Conservation (phyloP, 1,140 invertebrate species). For the Eufriesea mexicana region DNA sequence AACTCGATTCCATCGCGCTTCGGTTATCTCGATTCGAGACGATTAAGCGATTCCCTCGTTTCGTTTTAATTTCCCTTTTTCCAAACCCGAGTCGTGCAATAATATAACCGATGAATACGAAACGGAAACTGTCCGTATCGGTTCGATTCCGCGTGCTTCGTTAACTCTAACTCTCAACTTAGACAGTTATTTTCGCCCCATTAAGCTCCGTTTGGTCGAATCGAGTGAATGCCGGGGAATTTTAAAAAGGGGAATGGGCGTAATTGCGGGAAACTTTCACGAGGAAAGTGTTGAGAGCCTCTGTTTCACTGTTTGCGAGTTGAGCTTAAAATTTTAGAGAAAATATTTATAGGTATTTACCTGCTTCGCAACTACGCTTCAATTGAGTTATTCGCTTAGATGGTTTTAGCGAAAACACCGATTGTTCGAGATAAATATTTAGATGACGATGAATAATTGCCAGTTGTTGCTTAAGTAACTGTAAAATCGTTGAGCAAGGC, state of each 20-base stretch:
- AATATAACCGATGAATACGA: neutral
- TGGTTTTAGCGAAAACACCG: neutral
- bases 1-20: neutral
- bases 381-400: neutral
- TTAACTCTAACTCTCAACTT: constrained; percentile 2
- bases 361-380: neutral
- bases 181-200: constrained; percentile 16
- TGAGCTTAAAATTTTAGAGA: neutral
- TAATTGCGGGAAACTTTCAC: neutral
- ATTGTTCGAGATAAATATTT: neutral
- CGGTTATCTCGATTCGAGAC: neutral
- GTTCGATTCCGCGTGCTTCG: neutral
- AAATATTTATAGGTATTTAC: too few relatives aligned
- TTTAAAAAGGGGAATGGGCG: neutral
- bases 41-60: neutral
- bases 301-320: neutral
- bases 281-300: too few relatives aligned
- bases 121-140: neutral
- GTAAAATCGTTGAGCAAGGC: too few relatives aligned
- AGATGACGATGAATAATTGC: neutral
- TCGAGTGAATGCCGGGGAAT: neutral
- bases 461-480: neutral
- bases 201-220: neutral
- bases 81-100: neutral
- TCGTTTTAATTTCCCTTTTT: neutral